A percentile compares a stretch with the other conserved stretches of the same genome.
Conservation (phyloP, 2,113 vertebrate species). For the Cyanoderma ruficeps region DNA sequence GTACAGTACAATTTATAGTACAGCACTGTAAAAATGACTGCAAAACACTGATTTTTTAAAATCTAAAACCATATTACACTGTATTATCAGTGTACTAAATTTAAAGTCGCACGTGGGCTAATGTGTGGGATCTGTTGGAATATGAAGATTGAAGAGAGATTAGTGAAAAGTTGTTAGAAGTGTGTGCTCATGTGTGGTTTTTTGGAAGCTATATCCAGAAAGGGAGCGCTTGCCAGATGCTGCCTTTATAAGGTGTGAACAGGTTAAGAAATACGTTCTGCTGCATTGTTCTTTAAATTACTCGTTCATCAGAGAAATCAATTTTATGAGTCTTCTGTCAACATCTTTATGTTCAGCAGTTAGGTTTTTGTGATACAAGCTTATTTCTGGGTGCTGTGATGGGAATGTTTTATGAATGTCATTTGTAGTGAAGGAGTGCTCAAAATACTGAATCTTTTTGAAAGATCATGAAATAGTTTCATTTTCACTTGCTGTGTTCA, state of each 20-base stretch:
- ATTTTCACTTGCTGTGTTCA: slow-evolving; percentile 27
- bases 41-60: not conserved
- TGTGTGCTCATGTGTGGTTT: not conserved
- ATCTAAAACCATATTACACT: not conserved
- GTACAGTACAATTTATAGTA: not conserved
- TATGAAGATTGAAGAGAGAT: not conserved
- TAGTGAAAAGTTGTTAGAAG: not conserved
- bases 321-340: slow-evolving; percentile 7
- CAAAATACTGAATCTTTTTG: not conserved
- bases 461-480: not conserved
- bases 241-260: slow-evolving; percentile 47
- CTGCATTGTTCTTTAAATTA: slow-evolving; percentile 25
- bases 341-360: not conserved
- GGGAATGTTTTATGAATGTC: not conserved
- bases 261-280: slow-evolving; percentile 22
- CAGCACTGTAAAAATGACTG: not conserved
- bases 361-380: not conserved
- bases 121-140: not conserved
- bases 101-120: not conserved
- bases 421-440: not conserved
- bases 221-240: not conserved
- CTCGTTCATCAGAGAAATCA: not conserved
- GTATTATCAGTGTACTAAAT: not conserved
- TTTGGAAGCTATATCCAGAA: slow-evolving; percentile 19
- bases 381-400: not conserved